Base-by-base conservation (phyloP, 2,888 invertebrate genomes). In the Euplexia lucipara region DNA sequence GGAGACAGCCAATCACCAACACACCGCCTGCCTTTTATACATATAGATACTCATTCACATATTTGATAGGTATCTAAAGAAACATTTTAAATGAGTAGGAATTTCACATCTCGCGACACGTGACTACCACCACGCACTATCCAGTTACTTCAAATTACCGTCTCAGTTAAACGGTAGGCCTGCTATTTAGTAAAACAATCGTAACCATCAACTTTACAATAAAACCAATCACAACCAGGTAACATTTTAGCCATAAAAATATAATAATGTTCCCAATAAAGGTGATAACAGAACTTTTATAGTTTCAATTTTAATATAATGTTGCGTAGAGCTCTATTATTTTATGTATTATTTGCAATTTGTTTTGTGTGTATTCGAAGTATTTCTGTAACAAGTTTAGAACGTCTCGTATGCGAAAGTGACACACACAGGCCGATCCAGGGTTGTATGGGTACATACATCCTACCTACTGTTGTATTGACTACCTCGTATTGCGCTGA, bases 401-500 rank as follows among this genome's bases (percentile, higher is more conserved):
- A 88, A 22, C 80, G 70, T 1, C 82, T 91, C n/a, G 66, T 67
- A 12, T 91, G 92, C 68, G 56, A 75, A 22, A 62, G 39, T 4
- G 85, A 82, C 65, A 22, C 9, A 34, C 66, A 78, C 8, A 61
- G 74, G 18, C 41, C 75, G 0, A 62, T 76, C 3, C 77, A 78
- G 45, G 86, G 86, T 71, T 92, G 92, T 60, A 54, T 89, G 20
- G 92, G 91, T 7, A 88, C 88, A 14, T 75, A 85, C 22, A 79
- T 92, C 60, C 76, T 81, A 34, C 80, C 84, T 0, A 83, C 85
- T 48, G 75, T 88, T 37, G 78, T 88, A 7, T 49, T 92, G 44
- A 90, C 92, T 10, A 89, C 90, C 0, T 79, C 85, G 3, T 82
- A 70, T 61, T 92, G 93, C 64, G 90, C 91, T n/a, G 57, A 79